Evolutionary conservation across 2,888 invertebrate species (phyloP).

Genomic region (Euzetes globulus): DNA sequence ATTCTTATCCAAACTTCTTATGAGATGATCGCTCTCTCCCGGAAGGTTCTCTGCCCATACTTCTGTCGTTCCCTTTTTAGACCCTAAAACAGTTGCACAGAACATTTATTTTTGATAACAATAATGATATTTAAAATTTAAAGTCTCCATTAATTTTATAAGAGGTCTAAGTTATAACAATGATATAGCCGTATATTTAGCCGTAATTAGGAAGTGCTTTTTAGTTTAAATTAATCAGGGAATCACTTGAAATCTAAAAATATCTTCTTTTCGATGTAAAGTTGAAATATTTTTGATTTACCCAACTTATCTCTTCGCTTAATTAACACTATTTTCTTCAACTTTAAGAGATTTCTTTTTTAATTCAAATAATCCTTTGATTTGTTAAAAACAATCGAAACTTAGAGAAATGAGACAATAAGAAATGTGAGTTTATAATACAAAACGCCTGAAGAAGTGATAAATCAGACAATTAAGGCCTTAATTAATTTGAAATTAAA

Average conservation of each 20-base stretch:
- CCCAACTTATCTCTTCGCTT: no score
- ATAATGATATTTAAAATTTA: neutral
- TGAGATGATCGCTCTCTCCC: constrained; percentile 33
- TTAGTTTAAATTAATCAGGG: neutral
- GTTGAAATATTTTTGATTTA: no score
- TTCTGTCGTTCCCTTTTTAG: constrained; percentile 35
- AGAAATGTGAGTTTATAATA: neutral
- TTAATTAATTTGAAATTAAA: neutral
- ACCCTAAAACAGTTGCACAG: constrained; percentile 19
- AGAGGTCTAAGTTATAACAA: neutral
- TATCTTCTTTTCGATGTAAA: no score
- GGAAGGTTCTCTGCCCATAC: constrained; percentile 35
- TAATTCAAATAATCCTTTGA: no score
- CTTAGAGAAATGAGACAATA: neutral
- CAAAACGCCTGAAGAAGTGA: neutral
- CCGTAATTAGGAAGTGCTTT: neutral
- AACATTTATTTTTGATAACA: neutral
- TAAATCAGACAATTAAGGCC: neutral
- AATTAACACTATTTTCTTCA: no score
- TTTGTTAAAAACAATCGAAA: neutral
- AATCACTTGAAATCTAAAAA: no score
- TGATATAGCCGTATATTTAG: neutral
- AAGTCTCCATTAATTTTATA: neutral
- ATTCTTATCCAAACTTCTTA: constrained; percentile 28
- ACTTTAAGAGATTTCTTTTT: no score